These are phyloP conservation scores for Bradypus variegatus DNA, from an alignment of 2,797 vertebrate species.

Conservation along the genomic window DNA sequence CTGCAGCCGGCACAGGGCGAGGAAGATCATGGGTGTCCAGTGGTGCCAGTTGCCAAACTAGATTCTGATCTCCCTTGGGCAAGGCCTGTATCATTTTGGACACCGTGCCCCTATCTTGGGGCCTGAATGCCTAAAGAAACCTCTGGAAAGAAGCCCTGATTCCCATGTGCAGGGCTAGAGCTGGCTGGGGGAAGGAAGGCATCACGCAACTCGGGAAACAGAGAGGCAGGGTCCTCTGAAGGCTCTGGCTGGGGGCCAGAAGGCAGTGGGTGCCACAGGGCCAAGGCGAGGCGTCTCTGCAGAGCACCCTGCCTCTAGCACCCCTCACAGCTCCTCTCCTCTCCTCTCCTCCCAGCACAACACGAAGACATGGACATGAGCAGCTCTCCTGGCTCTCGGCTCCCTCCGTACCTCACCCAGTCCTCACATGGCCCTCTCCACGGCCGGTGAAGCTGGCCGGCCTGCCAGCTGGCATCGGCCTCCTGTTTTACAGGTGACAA, in stretches of 20 bases:
- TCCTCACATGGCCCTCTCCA: not conserved
- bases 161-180: not conserved
- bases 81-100: not conserved
- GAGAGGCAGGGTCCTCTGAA: not conserved
- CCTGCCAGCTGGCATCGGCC: not conserved
- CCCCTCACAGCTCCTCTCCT: not conserved
- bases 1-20: not conserved
- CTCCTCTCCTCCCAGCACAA: not conserved
- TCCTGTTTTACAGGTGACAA: conserved; percentile 27
- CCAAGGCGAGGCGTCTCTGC: not conserved
- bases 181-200: not conserved
- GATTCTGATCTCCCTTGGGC: not conserved
- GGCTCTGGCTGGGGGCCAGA: not conserved
- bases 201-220: not conserved
- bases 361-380: not conserved
- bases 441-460: not conserved
- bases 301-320: not conserved
- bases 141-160: conserved; percentile 29
- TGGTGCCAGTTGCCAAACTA: not conserved
- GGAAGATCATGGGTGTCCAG: rapidly evolving
- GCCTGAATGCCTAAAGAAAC: not conserved
- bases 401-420: not conserved
- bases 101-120: not conserved
- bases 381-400: not conserved
- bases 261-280: not conserved